Evolutionary conservation across 2,113 vertebrate genomes (phyloP).

Genomic region (Trinectes maculatus): DNA sequence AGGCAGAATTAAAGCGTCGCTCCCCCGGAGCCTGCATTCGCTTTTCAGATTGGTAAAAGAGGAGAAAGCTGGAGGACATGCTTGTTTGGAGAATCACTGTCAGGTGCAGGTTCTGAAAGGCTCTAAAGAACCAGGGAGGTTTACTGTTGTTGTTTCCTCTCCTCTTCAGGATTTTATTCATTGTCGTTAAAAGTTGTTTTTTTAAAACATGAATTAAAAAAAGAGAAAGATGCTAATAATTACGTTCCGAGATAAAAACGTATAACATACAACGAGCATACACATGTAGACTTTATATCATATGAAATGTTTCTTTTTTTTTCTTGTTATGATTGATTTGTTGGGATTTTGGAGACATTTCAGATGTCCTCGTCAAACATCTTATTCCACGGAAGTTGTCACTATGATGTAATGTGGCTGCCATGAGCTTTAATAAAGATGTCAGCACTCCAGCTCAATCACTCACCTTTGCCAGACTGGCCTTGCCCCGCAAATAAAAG

Average conservation of each 20-base stretch:
- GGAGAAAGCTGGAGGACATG: conserved; percentile 43
- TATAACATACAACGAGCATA: neutral
- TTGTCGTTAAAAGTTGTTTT: neutral
- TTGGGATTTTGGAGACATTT: conserved; percentile 17
- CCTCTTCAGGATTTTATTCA: neutral
- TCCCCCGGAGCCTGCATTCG: conserved; percentile 45
- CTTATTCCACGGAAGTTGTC: conserved; percentile 24
- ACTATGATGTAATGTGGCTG: conserved; percentile 44
- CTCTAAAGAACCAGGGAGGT: neutral
- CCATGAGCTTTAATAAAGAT: conserved; percentile 46
- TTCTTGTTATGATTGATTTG: conserved; percentile 9
- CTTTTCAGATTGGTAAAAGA: conserved; percentile 47
- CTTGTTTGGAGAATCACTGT: conserved; percentile 37
- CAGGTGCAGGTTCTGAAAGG: conserved; percentile 53
- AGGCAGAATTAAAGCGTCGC: conserved; percentile 53
- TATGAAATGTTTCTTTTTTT: neutral
- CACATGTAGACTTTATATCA: neutral
- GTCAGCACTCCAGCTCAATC: conserved; percentile 36
- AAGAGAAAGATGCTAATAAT: neutral
- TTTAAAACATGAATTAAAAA: neutral
- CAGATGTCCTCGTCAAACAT: conserved; percentile 20
- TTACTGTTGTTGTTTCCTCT: neutral
- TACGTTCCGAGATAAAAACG: neutral
- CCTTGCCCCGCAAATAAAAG: conserved; percentile 34
- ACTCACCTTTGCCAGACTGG: conserved; percentile 23